These are phyloP conservation scores for Thecocarcelia acutangulata DNA, from an alignment of 2,888 invertebrate species.

Conservation along the genomic window DNA sequence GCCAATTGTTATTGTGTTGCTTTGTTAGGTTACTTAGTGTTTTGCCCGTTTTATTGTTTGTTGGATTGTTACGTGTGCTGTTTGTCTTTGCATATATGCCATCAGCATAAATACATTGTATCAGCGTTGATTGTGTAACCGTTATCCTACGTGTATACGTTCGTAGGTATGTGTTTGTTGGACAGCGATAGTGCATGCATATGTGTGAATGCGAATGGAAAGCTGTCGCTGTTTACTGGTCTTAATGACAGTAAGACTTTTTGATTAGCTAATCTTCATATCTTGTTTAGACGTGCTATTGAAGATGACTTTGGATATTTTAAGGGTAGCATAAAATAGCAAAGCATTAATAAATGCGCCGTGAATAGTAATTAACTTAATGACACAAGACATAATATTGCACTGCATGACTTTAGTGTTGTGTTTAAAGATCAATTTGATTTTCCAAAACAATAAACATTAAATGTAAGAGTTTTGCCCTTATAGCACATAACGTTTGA, in stretches of 20 bases:
- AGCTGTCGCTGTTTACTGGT: constrained; percentile 38
- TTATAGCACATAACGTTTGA: no score
- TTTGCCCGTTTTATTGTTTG: not conserved
- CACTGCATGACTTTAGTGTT: no score
- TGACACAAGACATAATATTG: not conserved
- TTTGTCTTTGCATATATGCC: constrained; percentile 9
- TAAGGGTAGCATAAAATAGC: not conserved
- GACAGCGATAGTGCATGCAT: not conserved
- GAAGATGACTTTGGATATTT: constrained; percentile 8
- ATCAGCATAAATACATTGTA: constrained; percentile 34
- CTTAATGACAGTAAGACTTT: constrained; percentile 42
- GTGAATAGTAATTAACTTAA: constrained; percentile 12
- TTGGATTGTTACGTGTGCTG: not conserved
- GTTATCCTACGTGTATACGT: constrained; percentile 1
- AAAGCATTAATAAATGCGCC: constrained; percentile 11
- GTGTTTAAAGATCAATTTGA: not conserved
- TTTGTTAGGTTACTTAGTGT: constrained; percentile 4
- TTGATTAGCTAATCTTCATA: constrained; percentile 50
- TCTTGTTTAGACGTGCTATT: constrained; percentile 13
- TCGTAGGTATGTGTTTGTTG: no score
- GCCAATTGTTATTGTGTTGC: constrained; percentile 34
- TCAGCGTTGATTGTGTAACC: constrained; percentile 36
- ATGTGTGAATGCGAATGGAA: not conserved
- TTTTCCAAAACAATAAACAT: constrained; percentile 9
- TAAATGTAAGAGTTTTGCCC: not conserved